phyloP scores from a whole-genome alignment of 2,113 vertebrate genomes.

The Apodemus speciosus region DNA sequence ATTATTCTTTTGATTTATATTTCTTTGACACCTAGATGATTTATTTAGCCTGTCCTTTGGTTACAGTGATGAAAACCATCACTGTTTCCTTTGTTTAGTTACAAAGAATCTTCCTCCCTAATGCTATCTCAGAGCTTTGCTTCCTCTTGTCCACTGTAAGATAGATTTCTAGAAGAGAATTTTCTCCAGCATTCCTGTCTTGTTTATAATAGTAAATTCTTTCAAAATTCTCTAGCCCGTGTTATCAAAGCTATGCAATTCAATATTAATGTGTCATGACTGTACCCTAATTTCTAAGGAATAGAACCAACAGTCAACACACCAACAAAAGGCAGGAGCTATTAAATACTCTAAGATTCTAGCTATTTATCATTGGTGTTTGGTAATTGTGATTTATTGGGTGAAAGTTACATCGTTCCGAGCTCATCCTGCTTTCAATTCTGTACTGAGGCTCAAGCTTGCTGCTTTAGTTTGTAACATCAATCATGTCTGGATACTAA shows the following conservation, averaged over 20 bases:
- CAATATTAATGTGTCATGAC: neutral
- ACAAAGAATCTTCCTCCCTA: neutral
- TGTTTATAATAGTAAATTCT: constrained; percentile 56
- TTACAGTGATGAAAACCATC: neutral
- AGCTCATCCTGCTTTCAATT: constrained; percentile 63
- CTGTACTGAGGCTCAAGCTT: constrained; percentile 40
- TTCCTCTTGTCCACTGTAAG: constrained; percentile 2
- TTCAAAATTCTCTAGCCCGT: constrained; percentile 32
- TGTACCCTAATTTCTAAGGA: constrained; percentile 12
- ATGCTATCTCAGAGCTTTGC: neutral
- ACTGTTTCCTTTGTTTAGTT: neutral
- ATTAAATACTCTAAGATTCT: constrained; percentile 61
- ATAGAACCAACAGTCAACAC: constrained; percentile 18
- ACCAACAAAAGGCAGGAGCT: constrained; percentile 46
- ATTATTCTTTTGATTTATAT: neutral
- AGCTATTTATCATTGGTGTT: constrained; percentile 73
- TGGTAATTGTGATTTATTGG: constrained; percentile 79
- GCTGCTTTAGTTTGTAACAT: constrained; percentile 47
- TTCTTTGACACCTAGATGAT: neutral
- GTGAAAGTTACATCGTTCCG: constrained; percentile 54
- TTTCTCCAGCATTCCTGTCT: neutral
- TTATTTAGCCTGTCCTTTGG: neutral
- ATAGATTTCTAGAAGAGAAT: constrained; percentile 31
- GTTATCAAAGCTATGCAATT: constrained; percentile 48
- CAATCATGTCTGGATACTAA: constrained; percentile 71